Base-by-base conservation (phyloP, 2,888 invertebrate genomes). In the Athalia circularis region DNA sequence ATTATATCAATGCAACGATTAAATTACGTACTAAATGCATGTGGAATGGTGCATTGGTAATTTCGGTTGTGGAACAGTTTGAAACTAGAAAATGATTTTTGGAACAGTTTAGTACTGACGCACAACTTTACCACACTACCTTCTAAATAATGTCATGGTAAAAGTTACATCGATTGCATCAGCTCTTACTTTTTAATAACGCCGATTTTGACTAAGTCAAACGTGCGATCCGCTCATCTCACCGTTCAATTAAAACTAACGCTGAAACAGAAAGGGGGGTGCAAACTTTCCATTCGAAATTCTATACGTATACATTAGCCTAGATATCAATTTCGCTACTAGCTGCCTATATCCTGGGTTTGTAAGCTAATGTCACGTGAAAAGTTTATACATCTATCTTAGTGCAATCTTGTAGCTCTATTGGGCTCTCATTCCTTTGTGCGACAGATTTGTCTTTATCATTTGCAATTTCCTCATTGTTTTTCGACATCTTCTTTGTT, bases 341-440 rank as follows among this genome's bases (percentile, higher is more conserved):
- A 75, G 47, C 64, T 75, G 61, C 81, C 82, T 90, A 92, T 84
- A 92, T 92, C 81, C 92, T 88, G 76, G 92, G 92, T 84, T 92
- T 92, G 84, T 92, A 92, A 43, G 92, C 91, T 76, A 92, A 87
- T 62, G 92, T 92, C 67, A 91, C 91, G 82, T 92, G 92, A 85
- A 91, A 91, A 54, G 91, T 91, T 84, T 91, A 91, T 81, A 91
- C 90, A 84, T 92, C 91, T 85, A 91, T 91, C 86, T 92, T 91
- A 29, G 91, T 91, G 82, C 91, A 91, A 83, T 92, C 92, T 77
- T 91, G 89, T 62, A 87, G 88, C 48, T 87, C 86, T 68, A 88
- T 85, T 2, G 85, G 61, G 29, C 83, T 79, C 15, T 87, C 85
- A 8, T 82, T 80, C 45, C 79, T 81, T 11, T 81, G 76, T 57